A percentile compares a stretch with the other conserved stretches of the same genome.
Evolutionary conservation across 2,797 vertebrate genomes (phyloP).

Genomic region (Chelon auratus): DNA sequence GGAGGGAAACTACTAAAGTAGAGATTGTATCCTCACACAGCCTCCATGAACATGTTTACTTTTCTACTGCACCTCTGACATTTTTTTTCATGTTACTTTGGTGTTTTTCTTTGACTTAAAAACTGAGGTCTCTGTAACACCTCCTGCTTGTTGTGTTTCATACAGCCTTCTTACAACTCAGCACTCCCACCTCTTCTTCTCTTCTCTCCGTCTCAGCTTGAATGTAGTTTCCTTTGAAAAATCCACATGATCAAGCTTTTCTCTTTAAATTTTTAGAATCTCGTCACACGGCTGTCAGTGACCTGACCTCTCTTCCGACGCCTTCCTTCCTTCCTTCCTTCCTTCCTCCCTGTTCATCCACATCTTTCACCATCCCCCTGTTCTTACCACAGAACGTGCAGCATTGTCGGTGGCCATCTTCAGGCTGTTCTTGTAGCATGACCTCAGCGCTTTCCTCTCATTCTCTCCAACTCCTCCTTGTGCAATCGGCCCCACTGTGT

Average conservation of each 20-base stretch:
- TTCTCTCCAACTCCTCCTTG: slow-evolving; percentile 81
- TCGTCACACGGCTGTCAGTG: neutral
- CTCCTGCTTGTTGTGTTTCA: slow-evolving; percentile 50
- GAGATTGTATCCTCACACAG: neutral
- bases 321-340: neutral
- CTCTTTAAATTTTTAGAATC: slow-evolving; percentile 19
- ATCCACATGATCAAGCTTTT: slow-evolving; percentile 16
- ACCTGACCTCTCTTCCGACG: slow-evolving; percentile 5
- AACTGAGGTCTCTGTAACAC: slow-evolving; percentile 51
- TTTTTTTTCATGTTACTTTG: slow-evolving; percentile 35
- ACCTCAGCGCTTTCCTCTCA: slow-evolving; percentile 83
- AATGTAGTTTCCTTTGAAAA: slow-evolving; percentile 31
- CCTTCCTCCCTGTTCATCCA: neutral
- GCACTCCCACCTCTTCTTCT: slow-evolving; percentile 23
- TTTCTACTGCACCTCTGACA: slow-evolving; percentile 14
- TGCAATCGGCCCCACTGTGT: slow-evolving; percentile 90
- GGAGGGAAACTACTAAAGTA: neutral
- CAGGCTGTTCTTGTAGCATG: slow-evolving; percentile 89
- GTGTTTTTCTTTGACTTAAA: slow-evolving; percentile 48
- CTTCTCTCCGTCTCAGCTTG: slow-evolving; percentile 33
- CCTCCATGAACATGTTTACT: neutral
- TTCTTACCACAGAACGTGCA: slow-evolving; percentile 88
- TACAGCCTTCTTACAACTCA: slow-evolving; percentile 42
- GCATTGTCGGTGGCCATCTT: slow-evolving; percentile 73
- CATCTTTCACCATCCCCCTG: neutral